Evolutionary conservation across 2,888 invertebrate genomes (phyloP), one percentile per base, ranked within the genome.

Genomic region (Drosophila hamatofila): DNA sequence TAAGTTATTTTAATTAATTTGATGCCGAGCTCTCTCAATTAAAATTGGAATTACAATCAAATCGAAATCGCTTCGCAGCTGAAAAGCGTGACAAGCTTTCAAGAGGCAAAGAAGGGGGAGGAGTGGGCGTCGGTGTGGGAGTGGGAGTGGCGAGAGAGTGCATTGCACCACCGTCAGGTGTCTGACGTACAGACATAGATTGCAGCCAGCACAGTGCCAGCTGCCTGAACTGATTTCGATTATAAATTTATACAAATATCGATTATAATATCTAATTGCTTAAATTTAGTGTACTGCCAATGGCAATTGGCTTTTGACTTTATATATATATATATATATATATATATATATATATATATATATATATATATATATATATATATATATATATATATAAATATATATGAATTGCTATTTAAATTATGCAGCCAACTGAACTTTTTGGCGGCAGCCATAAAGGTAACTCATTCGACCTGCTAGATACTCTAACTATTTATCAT

Each of bases 1-100:
- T 60, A 70, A 79, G 80, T 84, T 81, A 84, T 88, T 83, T 88
- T 81, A 83, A 83, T 88, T 83, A 84, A 84, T 87, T 87, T 84
- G 61, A 58, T 66, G 57, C 51, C 59, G 59, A 59, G 60, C 65
- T 44, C 70, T 44, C 68, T 12, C 39, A 65, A 71, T 56, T 80
- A 64, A 79, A 68, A 79, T 69, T 78, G 75, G 68, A 82, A 78
- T 80, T 86, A 80, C 75, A 83, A 75, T 75, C 78, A 60, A 74
- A 62, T 62, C 51, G 67, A 62, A 84, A 71, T 67, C 77, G 65
- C 63, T 65, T 61, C 67, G 42, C 25, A 62, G 41, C n/a, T 46
- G 39, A 37, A 44, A 57, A 49, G 25, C 52, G 75, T 72, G 71
- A 46, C 55, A 55, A 55, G 63, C 57, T 54, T 23, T 52, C 35